These are phyloP conservation scores for Podarcis cretensis DNA, from an alignment of 2,113 vertebrate genomes.

Conservation along the genomic window DNA sequence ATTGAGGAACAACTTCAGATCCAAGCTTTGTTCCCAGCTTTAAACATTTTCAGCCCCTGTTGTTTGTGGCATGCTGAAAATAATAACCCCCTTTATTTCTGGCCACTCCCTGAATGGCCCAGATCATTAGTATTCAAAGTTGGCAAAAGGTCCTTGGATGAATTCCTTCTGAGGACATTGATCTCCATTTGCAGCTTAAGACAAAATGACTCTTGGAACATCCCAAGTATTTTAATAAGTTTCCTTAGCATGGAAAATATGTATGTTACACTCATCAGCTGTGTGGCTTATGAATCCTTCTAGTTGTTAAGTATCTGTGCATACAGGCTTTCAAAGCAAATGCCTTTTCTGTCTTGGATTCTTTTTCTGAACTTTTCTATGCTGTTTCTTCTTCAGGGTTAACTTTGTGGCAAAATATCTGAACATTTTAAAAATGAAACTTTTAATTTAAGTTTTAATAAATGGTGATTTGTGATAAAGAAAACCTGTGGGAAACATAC, in stretches of 20 bases:
- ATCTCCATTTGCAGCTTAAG: background rate
- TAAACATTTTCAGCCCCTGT: background rate
- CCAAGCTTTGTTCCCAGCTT: background rate
- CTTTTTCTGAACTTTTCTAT: background rate
- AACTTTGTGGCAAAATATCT: background rate
- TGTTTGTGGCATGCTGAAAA: background rate
- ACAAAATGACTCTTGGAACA: background rate
- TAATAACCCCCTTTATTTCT: background rate
- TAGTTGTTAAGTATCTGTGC: conserved; percentile 21
- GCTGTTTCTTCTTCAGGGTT: too few species aligned
- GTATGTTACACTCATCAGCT: background rate
- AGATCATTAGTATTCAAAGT: background rate
- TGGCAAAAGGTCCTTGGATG: conserved; percentile 3
- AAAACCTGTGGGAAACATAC: background rate
- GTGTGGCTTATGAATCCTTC: conserved; percentile 50
- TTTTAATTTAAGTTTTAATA: background rate
- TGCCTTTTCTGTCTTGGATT: background rate
- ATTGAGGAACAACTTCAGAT: too few species aligned
- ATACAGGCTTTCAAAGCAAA: background rate
- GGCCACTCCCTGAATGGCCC: background rate
- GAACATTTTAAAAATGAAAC: background rate
- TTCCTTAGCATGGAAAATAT: conserved; percentile 10
- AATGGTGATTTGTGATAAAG: background rate
- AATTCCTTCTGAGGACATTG: background rate
- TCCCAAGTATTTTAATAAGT: background rate